Conservation (phyloP, 64 coral and sea anemone genomes). For the Dendronephthya gigantea region DNA sequence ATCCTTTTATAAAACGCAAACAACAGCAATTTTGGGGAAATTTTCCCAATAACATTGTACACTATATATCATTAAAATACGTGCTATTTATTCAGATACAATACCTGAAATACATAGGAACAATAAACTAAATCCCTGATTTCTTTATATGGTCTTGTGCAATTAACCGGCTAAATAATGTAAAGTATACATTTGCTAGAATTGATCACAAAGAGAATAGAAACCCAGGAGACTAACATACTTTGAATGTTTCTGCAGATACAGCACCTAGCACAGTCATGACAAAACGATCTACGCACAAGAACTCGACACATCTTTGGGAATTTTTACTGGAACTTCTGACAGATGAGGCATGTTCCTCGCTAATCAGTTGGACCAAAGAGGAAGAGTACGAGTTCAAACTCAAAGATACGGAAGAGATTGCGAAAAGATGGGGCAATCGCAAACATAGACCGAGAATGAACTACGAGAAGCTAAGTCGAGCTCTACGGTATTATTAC, state of each 20-base stretch:
- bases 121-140: too few relatives aligned
- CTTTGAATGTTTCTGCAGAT: background rate
- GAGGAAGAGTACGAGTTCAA: conserved; percentile 16
- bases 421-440: conserved; percentile 26
- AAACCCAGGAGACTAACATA: too few relatives aligned
- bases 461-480: conserved; percentile 11
- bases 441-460: conserved; percentile 11
- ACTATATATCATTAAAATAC: too few relatives aligned
- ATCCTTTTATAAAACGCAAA: too few relatives aligned
- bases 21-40: too few relatives aligned
- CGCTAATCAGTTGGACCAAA: conserved; percentile 19
- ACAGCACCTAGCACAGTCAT: background rate
- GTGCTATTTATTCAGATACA: too few relatives aligned
- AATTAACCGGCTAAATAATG: too few relatives aligned
- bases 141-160: too few relatives aligned
- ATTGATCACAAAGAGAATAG: too few relatives aligned
- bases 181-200: too few relatives aligned
- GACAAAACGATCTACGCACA: background rate
- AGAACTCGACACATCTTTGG: conserved; percentile 17
- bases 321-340: conserved; percentile 23
- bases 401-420: conserved; percentile 18
- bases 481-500: conserved; percentile 15
- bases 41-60: too few relatives aligned
- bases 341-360: conserved; percentile 18
- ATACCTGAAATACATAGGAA: too few relatives aligned